Conservation (phyloP, 2,113 vertebrate genomes). For the Baryphthengus martii region DNA sequence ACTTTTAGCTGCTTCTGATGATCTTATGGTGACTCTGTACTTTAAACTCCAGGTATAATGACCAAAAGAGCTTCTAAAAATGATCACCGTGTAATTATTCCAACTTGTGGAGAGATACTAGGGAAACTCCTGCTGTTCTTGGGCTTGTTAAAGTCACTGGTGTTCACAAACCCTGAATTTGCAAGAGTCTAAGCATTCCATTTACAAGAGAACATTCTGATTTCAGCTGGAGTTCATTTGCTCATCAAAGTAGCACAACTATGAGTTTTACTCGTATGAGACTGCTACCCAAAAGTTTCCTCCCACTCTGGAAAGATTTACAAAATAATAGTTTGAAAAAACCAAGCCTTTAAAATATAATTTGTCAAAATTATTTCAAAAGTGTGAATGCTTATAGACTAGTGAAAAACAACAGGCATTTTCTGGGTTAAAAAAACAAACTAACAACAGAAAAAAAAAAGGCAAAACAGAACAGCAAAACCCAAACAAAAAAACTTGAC, state of each 20-base stretch:
- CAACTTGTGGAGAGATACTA: neutral
- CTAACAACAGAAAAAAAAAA: too few species aligned
- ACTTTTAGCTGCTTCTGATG: neutral
- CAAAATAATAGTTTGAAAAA: constrained; percentile 47
- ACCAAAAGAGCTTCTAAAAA: constrained; percentile 11
- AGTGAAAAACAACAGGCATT: neutral
- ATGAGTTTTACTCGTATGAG: constrained; percentile 42
- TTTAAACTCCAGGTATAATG: constrained; percentile 10
- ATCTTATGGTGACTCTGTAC: neutral
- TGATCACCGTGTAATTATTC: constrained; percentile 45
- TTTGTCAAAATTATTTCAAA: neutral
- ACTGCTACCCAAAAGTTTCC: constrained; percentile 47
- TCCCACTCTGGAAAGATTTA: constrained; percentile 12
- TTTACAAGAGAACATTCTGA: constrained; percentile 64
- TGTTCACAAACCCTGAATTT: constrained; percentile 14
- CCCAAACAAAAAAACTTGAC: neutral
- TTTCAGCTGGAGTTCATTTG: constrained; percentile 57
- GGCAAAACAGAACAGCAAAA: neutral
- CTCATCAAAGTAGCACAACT: constrained; percentile 14
- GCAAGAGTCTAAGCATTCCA: neutral
- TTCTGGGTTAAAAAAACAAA: neutral
- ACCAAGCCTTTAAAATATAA: neutral
- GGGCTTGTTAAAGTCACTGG: constrained; percentile 13
- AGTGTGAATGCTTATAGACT: neutral
- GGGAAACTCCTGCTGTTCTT: constrained; percentile 32